Evolutionary conservation across 1,140 invertebrate genomes (phyloP), one percentile per base, ranked within the genome.

Genomic region (Goniozus legneri): DNA sequence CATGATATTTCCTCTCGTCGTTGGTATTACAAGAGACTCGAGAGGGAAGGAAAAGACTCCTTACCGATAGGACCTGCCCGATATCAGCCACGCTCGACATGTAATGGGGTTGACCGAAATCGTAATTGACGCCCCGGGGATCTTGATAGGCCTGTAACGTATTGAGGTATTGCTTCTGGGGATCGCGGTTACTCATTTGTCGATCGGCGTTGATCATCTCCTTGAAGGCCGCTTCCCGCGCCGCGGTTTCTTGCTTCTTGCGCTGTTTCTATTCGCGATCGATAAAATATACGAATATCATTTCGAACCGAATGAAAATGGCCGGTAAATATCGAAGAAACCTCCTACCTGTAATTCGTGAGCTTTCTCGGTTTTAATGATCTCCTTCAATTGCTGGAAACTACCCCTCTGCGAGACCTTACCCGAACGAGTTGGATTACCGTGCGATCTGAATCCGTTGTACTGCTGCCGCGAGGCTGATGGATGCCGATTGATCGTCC

Each of bases 351-450:
- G 64, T 30, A 86, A 58, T 58, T 87, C 84, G 32, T 81, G 73
- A n/a, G 84, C 83, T n/a, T 84, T 69, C 60, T 87, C 82, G 3
- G 71, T 79, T 47, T 77, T 75, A 36, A 85, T 80, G 3, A 84
- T 62, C 41, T 83, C 79, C 57, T 82, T 82, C 0, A 84, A 61
- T 44, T 82, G 79, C 50, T 85, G 80, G 64, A 87, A 86, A 44
- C 81, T 84, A 8, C 82, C 83, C 13, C 77, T 67, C 46, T 82
- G 80, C n/a, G 80, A 75, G 37, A 76, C 62, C 16, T 67, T 62
- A 20, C 63, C 44, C 33, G 60, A 55, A 15, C 51, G 43, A 3
- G 58, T 44, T 13, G 44, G 44, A 2, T 44, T 52, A 19, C 69
- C 64, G 4, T 62, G 65, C 16, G 56, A 57, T 8, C 72, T 65